These are phyloP conservation scores for Octodonta nipae DNA, from an alignment of 2,888 invertebrate species.

Conservation along the genomic window DNA sequence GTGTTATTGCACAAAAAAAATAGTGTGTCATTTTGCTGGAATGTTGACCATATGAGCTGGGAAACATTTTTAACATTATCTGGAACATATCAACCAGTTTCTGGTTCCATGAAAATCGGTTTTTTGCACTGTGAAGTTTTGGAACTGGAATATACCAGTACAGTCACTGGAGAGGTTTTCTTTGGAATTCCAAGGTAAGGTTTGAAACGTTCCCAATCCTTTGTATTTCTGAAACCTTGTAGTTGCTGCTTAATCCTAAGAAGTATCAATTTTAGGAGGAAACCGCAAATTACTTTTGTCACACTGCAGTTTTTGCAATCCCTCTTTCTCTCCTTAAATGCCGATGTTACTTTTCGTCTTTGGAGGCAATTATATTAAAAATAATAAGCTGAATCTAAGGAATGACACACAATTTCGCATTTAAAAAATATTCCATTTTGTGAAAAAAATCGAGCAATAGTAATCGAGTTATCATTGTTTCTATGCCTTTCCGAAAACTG, in stretches of 20 bases:
- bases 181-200: constrained; percentile 87
- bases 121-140: constrained; percentile 75
- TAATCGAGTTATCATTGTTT: too few relatives aligned
- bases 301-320: constrained; percentile 57
- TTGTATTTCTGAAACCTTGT: constrained; percentile 84
- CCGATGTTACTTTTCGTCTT: constrained; percentile 66
- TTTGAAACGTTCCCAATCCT: constrained; percentile 85
- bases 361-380: constrained; percentile 27
- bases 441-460: too few relatives aligned
- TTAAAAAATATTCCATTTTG: too few relatives aligned
- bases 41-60: constrained; percentile 49
- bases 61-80: constrained; percentile 68
- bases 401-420: too few relatives aligned
- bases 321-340: constrained; percentile 64
- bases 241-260: constrained; percentile 66
- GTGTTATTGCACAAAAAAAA: too few relatives aligned
- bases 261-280: constrained; percentile 97
- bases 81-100: constrained; percentile 79
- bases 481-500: too few relatives aligned
- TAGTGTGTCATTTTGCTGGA: constrained; percentile 41
- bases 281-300: constrained; percentile 68
- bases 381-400: too few relatives aligned
- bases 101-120: constrained; percentile 53
- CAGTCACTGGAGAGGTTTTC: constrained; percentile 92
- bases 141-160: constrained; percentile 85